These are phyloP conservation scores for Tricholaema leucomelas DNA, from an alignment of 2,113 vertebrate species.

Conservation along the genomic window DNA sequence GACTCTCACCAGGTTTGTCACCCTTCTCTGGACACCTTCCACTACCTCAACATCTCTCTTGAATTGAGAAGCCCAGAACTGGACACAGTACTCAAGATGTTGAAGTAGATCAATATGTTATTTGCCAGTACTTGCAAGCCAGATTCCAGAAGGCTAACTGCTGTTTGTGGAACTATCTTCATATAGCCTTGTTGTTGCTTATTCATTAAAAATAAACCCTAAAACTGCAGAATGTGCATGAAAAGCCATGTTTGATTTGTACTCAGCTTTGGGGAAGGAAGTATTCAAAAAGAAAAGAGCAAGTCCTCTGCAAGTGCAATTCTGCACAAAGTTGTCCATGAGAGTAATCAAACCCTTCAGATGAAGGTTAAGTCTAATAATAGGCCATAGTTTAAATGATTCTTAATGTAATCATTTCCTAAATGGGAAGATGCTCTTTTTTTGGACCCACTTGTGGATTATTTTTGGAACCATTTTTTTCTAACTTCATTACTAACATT, in stretches of 20 bases:
- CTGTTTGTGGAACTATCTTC: neutral
- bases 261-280: neutral
- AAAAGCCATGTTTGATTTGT: neutral
- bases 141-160: neutral
- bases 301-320: neutral
- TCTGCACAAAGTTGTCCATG: neutral
- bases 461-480: constrained; percentile 48
- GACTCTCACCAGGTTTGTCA: no score
- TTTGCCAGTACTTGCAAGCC: neutral
- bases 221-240: neutral
- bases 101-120: neutral
- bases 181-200: neutral
- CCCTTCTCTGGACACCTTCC: no score
- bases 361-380: constrained; percentile 49
- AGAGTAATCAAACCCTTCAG: constrained; percentile 27
- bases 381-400: constrained; percentile 23
- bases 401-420: constrained; percentile 36
- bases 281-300: constrained; percentile 1
- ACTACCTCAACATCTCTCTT: no score
- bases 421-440: constrained; percentile 52
- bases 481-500: neutral
- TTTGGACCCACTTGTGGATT: constrained; percentile 46
- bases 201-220: neutral
- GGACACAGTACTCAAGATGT: no score
- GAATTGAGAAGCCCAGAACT: no score